Evolutionary conservation across 2,888 invertebrate species (phyloP).

Genomic region (Spodoptera exigua): DNA sequence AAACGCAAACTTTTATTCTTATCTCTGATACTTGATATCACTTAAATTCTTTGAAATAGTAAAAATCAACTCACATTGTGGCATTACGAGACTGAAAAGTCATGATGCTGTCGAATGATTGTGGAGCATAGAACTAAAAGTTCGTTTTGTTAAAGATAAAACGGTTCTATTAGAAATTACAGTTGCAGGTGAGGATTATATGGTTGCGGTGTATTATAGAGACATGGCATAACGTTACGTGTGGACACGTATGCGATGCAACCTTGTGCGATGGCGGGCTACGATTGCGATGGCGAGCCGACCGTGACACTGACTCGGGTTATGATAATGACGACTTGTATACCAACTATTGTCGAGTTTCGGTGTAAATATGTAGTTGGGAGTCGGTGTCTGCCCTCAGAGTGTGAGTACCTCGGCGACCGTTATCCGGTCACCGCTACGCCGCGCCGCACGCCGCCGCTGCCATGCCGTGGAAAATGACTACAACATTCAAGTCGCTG

Average conservation of each 20-base stretch:
- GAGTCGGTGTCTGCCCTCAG: constrained; percentile 72
- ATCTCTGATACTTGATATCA: too few species aligned
- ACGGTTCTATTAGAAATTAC: constrained; percentile 33
- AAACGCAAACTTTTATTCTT: too few species aligned
- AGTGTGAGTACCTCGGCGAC: constrained; percentile 77
- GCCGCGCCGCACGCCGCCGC: constrained; percentile 61
- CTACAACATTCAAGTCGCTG: constrained; percentile 71
- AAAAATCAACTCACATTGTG: too few species aligned
- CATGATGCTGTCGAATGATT: too few species aligned
- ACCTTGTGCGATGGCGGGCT: constrained; percentile 81
- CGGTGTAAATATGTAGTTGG: constrained; percentile 67
- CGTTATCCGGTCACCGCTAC: constrained; percentile 86
- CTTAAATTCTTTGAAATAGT: too few species aligned
- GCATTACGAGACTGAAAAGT: too few species aligned
- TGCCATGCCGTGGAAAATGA: constrained; percentile 69
- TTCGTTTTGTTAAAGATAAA: constrained; percentile 26
- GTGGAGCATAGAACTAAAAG: constrained; percentile 5
- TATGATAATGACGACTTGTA: constrained; percentile 79
- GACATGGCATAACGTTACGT: constrained; percentile 77
- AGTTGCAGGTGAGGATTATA: constrained; percentile 57
- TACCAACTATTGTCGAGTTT: constrained; percentile 69
- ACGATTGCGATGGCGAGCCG: constrained; percentile 78
- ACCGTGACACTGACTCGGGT: constrained; percentile 85
- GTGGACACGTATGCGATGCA: constrained; percentile 78
- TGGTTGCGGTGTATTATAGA: constrained; percentile 61